A percentile compares a stretch with the other conserved stretches of the same genome.
Evolutionary conservation across 35 echinoderm and acorn worm species (phyloP).

Genomic region (Heliocidaris erythrogramma): DNA sequence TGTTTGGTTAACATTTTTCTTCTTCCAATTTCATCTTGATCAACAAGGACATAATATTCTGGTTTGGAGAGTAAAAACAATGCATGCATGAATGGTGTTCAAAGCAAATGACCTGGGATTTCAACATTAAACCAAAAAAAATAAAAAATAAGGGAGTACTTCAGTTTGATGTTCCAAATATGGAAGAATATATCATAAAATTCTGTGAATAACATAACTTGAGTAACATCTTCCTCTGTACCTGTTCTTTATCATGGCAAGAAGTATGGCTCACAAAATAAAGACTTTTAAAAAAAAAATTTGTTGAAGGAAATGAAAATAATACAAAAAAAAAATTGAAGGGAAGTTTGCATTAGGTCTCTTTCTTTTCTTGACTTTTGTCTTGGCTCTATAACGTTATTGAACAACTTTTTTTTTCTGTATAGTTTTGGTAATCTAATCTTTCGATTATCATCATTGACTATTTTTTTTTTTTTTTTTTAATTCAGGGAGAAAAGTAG

Average conservation of each 20-base stretch:
- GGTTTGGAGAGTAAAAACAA: constrained; percentile 24
- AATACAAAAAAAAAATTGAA: background rate
- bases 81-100: constrained; percentile 39
- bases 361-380: background rate
- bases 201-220: background rate
- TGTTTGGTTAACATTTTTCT: background rate
- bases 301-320: background rate
- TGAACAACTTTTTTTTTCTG: background rate
- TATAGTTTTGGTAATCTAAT: background rate
- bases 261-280: constrained; percentile 14
- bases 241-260: constrained; percentile 48
- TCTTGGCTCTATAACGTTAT: background rate
- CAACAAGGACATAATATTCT: constrained; percentile 17
- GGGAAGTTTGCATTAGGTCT: background rate
- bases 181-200: background rate
- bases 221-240: background rate
- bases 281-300: background rate
- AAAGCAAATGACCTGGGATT: constrained; percentile 32
- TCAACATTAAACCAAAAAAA: background rate
- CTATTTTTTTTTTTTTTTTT: background rate
- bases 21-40: background rate
- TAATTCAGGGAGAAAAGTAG: background rate
- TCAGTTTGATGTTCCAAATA: constrained; percentile 7
- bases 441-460: too few species aligned
- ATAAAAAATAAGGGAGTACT: background rate